Evolutionary conservation across 2,797 vertebrate genomes (phyloP).

Genomic region (Platyrinchus mystaceus): DNA sequence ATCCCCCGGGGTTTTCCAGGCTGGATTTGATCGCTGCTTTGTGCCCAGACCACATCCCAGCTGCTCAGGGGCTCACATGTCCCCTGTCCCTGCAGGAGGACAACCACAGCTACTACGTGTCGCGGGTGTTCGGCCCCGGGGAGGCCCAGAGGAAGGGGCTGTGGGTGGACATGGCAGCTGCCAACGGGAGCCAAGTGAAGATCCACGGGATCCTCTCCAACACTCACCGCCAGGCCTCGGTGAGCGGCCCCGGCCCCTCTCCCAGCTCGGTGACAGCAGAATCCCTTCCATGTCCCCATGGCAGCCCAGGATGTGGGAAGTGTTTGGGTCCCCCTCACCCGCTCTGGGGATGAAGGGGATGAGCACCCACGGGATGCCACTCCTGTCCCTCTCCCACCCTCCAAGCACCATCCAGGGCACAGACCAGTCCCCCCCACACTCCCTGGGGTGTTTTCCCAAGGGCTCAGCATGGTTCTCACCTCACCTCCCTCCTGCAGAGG

Average conservation of each 20-base stretch:
- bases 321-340: too few species aligned
- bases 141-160: slow-evolving; percentile 76
- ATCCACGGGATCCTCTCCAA: slow-evolving; percentile 90
- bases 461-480: neutral
- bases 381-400: neutral
- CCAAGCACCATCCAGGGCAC: neutral
- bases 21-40: neutral
- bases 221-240: slow-evolving; percentile 88
- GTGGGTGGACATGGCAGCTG: slow-evolving; percentile 83
- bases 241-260: slow-evolving; percentile 66
- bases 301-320: neutral
- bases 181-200: slow-evolving; percentile 80
- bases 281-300: fast-evolving
- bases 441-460: fast-evolving
- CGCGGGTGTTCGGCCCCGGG: slow-evolving; percentile 77
- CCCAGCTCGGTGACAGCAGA: neutral
- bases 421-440: fast-evolving
- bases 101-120: slow-evolving; percentile 86
- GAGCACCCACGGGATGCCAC: neutral
- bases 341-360: neutral
- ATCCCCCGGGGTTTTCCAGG: neutral
- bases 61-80: neutral
- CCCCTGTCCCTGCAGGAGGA: slow-evolving; percentile 77
- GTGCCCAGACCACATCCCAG: fast-evolving
- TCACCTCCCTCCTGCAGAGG: slow-evolving; percentile 73